Evolutionary conservation across 2,113 vertebrate species (phyloP), one percentile per base, ranked within the genome.

Genomic region (Ascaphus truei): DNA sequence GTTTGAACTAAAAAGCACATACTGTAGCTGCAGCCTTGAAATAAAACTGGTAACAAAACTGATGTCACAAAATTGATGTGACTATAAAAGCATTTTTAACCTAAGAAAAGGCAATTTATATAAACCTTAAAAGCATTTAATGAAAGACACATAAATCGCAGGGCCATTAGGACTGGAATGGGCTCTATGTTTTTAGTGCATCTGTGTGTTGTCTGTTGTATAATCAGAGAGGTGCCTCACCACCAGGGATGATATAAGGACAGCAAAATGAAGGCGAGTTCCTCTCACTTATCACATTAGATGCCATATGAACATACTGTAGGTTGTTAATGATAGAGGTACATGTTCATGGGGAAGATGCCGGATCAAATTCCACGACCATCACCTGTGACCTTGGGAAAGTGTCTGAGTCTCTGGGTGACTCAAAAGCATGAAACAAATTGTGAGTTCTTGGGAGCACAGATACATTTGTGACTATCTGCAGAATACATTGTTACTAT

Each of bases 61-160:
- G 60, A 62, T 50, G 34, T 50, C 16, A 48, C 30, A 25, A 33
- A 48, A 62, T 50, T 50, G 41, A 62, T 62, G 60, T 48, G 31
- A 64, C 18, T 31, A 64, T 52, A 64, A 52, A 64, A 64, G 47
- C 62, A 63, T 51, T 51, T 22, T 51, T 64, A 18, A 29, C 62
- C 43, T 18, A 33, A 51, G 31, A 37, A 37, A 63, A 63, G 52
- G 30, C 47, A 52, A 64, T 64, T 64, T 52, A 52, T 22, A 37
- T 37, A 12, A 51, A 64, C 22, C 62, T 64, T 64, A 64, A 64
- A 64, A 64, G 31, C 31, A 51, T 48, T 63, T 63, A 63, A 64
- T 64, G 36, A 64, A 64, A 64, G 62, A 29, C 16, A 33, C 27
- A 62, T 62, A 50, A 62, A 62, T 62, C 43, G 50, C 29, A 37